Base-by-base conservation (phyloP, 2,797 vertebrate genomes). In the Xenops minutus region DNA sequence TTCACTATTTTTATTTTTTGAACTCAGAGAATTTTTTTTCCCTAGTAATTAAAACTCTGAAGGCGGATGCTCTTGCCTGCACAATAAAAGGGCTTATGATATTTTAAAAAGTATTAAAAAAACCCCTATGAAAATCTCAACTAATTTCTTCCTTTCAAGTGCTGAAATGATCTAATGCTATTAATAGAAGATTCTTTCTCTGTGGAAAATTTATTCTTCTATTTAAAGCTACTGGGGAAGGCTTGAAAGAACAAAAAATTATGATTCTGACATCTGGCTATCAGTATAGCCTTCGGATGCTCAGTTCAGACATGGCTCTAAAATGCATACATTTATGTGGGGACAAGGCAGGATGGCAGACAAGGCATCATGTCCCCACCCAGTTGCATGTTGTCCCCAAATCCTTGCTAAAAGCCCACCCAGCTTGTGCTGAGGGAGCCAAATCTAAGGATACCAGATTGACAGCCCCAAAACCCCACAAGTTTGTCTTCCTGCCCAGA, bases 141-240 rank as follows among this genome's bases (percentile, higher is more conserved):
- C 58, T 92, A 91, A 92, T 96, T 96, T 93, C 80, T 92, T 92
- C 88, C 62, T 96, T 97, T 96, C 90, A 92, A 95, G 78, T 52
- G 58, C 72, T 92, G 86, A 91, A 92, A 95, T 92, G 68, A 95
- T 95, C 83, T 91, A 85, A 85, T 91, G 84, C 78, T 97, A 97
- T 96, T 96, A 96, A 96, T 95, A 95, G 95, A 82, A 74, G 46
- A 73, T 29, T 84, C 37, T 92, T 85, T 87, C 84, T 84, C 80
- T 23, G 58, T 85, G 62, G 95, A 92, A 93, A 96, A 92, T 71
- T 37, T 84, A 90, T 94, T 95, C 90, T 95, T 97, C 93, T 94
- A 95, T 93, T 92, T 92, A 94, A 95, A 92, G 76, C 76, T 92
- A 92, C 91, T 61, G 85, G 24, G 79, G 66, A 76, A 94, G 8